Evolutionary conservation across 2,888 invertebrate species (phyloP).

Genomic region (Odiellus spinosus): DNA sequence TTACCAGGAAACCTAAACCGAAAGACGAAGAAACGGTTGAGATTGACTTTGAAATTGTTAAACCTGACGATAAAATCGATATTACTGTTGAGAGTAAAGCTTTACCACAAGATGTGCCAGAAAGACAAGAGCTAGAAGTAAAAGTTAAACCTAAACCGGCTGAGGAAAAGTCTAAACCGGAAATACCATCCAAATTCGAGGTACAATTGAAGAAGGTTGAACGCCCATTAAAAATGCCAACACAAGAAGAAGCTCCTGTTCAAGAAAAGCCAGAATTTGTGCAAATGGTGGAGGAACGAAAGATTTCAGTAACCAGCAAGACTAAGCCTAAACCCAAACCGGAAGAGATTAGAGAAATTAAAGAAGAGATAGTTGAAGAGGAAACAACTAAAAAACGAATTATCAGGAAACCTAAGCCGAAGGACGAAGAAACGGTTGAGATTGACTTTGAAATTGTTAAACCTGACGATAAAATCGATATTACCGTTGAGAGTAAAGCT

Average conservation of each 20-base stretch:
- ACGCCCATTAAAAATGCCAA: conserved; percentile 5
- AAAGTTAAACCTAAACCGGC: neutral
- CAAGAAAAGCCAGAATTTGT: too few relatives aligned
- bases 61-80: conserved; percentile 3
- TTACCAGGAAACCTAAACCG: neutral
- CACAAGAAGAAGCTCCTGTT: neutral
- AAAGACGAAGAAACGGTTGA: conserved; percentile 10
- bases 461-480: neutral
- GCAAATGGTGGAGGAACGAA: too few relatives aligned
- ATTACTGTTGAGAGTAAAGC: conserved; percentile 1
- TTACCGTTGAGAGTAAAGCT: too few relatives aligned
- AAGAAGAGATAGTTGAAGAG: too few relatives aligned
- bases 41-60: neutral
- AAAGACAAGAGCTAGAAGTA: neutral
- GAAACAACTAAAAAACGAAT: too few relatives aligned
- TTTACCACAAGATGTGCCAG: neutral
- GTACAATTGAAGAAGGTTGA: too few relatives aligned
- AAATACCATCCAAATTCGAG: neutral
- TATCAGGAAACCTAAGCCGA: neutral
- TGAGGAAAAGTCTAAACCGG: neutral
- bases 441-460: neutral
- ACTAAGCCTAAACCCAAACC: too few relatives aligned
- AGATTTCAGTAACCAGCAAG: too few relatives aligned
- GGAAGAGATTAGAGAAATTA: too few relatives aligned
- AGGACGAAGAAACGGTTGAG: neutral